Evolutionary conservation across 2,113 vertebrate species (phyloP).

Genomic region (Macquaria ambigua): DNA sequence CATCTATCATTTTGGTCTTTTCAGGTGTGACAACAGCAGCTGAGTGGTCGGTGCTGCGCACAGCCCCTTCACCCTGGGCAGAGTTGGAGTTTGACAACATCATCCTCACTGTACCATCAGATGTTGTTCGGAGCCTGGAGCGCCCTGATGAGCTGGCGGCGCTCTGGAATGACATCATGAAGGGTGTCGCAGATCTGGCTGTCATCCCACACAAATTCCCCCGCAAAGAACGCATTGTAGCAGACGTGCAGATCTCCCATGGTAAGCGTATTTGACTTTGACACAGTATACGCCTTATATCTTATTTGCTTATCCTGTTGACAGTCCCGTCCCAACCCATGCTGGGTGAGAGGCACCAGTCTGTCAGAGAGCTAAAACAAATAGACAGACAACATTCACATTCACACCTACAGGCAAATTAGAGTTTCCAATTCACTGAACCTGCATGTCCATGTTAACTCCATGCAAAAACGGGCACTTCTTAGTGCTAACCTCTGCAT

Average conservation of each 20-base stretch:
- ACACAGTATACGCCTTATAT: background rate
- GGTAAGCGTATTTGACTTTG: slow-evolving; percentile 68
- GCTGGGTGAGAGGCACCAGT: background rate
- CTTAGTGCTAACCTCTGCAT: background rate
- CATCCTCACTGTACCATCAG: slow-evolving; percentile 86
- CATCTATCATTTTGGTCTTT: background rate
- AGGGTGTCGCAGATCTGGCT: slow-evolving; percentile 83
- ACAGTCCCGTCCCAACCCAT: background rate
- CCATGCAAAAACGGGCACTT: background rate
- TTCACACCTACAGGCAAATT: background rate
- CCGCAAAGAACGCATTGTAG: slow-evolving; percentile 88
- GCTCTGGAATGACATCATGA: slow-evolving; percentile 86
- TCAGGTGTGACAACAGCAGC: slow-evolving; percentile 76
- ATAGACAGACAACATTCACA: background rate
- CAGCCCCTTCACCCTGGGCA: slow-evolving; percentile 84
- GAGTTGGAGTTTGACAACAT: slow-evolving; percentile 88
- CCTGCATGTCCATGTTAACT: background rate
- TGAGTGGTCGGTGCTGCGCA: slow-evolving; percentile 79
- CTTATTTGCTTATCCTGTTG: background rate
- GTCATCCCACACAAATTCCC: slow-evolving; percentile 80
- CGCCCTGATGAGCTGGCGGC: slow-evolving; percentile 82
- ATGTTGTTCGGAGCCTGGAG: slow-evolving; percentile 70
- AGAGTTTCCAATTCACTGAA: background rate
- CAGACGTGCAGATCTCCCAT: slow-evolving; percentile 87
- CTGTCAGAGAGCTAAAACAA: background rate